phyloP scores from a whole-genome alignment of 2,888 invertebrate genomes.

The Melipona beecheii region DNA sequence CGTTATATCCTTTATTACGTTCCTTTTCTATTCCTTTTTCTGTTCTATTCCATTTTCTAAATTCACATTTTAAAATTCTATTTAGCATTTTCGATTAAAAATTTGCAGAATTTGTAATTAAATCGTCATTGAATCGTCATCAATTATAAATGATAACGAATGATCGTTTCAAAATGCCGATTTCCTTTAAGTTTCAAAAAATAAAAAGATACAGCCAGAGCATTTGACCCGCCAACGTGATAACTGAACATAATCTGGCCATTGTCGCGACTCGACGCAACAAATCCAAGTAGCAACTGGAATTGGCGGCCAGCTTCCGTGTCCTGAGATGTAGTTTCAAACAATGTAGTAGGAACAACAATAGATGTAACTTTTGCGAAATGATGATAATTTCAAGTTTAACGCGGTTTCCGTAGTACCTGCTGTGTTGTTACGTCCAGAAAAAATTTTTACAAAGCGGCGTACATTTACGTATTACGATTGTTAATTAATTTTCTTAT shows the following conservation, averaged over 20 bases:
- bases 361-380: conserved; percentile 49
- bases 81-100: background rate
- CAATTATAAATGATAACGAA: too few species aligned
- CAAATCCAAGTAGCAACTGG: conserved; percentile 58
- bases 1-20: background rate
- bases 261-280: conserved; percentile 63
- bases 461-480: background rate
- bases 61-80: background rate
- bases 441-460: too few species aligned
- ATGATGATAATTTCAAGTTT: conserved; percentile 42
- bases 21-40: background rate
- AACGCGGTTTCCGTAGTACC: conserved; percentile 1
- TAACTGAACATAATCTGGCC: conserved; percentile 44
- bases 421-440: too few species aligned
- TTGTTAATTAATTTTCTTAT: background rate
- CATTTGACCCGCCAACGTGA: conserved; percentile 5
- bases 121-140: background rate
- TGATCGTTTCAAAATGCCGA: too few species aligned
- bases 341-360: conserved; percentile 63
- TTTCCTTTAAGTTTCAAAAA: too few species aligned
- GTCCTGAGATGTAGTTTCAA: conserved; percentile 51
- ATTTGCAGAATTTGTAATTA: background rate
- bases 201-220: background rate
- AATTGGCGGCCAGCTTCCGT: conserved; percentile 49
- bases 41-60: too few species aligned